phyloP scores from a whole-genome alignment of 1,140 invertebrate genomes.

The Orius laevigatus region DNA sequence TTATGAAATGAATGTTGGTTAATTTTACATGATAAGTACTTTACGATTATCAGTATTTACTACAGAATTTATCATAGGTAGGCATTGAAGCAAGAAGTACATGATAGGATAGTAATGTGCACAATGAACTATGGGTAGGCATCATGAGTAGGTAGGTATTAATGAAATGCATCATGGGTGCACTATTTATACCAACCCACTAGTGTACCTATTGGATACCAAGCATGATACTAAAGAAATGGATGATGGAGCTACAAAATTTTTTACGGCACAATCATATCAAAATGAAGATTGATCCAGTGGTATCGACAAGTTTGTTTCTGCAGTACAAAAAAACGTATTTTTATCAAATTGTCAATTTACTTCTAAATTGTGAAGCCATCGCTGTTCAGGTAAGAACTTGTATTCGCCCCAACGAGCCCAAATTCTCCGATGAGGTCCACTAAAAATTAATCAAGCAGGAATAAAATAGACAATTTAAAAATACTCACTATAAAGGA shows the following conservation, averaged over 20 bases:
- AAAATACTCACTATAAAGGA: too few relatives aligned
- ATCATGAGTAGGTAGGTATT: too few relatives aligned
- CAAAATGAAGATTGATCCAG: neutral
- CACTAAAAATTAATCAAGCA: slow-evolving; percentile 38
- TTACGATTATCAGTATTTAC: too few relatives aligned
- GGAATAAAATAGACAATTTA: neutral
- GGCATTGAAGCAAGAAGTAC: too few relatives aligned
- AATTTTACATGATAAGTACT: too few relatives aligned
- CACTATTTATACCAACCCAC: slow-evolving; percentile 13
- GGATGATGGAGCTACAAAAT: neutral
- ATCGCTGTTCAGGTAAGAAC: slow-evolving; percentile 65
- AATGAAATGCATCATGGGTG: slow-evolving; percentile 6
- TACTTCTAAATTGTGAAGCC: slow-evolving; percentile 69
- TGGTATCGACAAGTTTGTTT: neutral
- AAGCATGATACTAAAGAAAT: neutral
- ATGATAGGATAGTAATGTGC: too few relatives aligned
- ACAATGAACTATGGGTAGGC: too few relatives aligned
- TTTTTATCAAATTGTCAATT: slow-evolving; percentile 14
- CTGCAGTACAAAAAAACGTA: neutral
- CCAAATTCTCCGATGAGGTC: slow-evolving; percentile 63
- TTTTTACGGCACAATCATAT: neutral
- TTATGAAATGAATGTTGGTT: too few relatives aligned
- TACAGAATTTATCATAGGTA: too few relatives aligned
- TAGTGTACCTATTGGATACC: slow-evolving; percentile 5
- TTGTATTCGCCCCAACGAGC: slow-evolving; percentile 67